Evolutionary conservation across 2,888 invertebrate genomes (phyloP), one percentile per base, ranked within the genome.

Genomic region (Oscheius onirici): DNA sequence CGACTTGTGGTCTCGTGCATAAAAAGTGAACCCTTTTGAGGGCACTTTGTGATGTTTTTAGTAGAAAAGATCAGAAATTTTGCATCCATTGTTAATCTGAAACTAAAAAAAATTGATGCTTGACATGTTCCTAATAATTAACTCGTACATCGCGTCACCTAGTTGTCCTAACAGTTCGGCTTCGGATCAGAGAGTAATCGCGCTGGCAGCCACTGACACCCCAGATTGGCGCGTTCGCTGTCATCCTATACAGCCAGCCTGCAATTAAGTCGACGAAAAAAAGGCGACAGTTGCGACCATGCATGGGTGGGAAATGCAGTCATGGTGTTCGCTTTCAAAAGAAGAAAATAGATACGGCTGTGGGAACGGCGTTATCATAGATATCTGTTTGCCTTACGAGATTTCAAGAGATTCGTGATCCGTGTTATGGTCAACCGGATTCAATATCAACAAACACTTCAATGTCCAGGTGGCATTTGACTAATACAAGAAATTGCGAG

Each of bases 201-300:
- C 17, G 22, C 8, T 63, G 63, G 63, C 63, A 63, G 63, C 49
- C 26, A 46, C 46, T 63, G 63, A 63, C 63, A 63, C 63, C 63
- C 46, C 63, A 15, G 63, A 63, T 63, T 63, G 63, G 13, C 28
- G 49, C 63, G 63, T 46, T 63, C 49, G 63, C 49, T 63, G 63
- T 63, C 63, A 26, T 26, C 44, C 63, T 28, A 34, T 63, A 46
- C 28, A 46, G 63, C 5, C 34, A 63, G 10, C 28, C 49, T 49
- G 49, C 26, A 63, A 63, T 63, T 63, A 63, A 17, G 63, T 15
- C 54, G 24, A n/a, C 44, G 49, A 49, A 49, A 63, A 28, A 24
- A 26, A 22, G 20, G 8, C 43, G 17, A 13, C 10, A 26, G n/a
- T 15, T n/a, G 17, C 40, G 49, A 15, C 17, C 44, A 49, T 46